A percentile compares a stretch with the other conserved stretches of the same genome.
These are phyloP conservation scores for Puntigrus tetrazona DNA, from an alignment of 2,113 vertebrate genomes.

Conservation along the genomic window DNA sequence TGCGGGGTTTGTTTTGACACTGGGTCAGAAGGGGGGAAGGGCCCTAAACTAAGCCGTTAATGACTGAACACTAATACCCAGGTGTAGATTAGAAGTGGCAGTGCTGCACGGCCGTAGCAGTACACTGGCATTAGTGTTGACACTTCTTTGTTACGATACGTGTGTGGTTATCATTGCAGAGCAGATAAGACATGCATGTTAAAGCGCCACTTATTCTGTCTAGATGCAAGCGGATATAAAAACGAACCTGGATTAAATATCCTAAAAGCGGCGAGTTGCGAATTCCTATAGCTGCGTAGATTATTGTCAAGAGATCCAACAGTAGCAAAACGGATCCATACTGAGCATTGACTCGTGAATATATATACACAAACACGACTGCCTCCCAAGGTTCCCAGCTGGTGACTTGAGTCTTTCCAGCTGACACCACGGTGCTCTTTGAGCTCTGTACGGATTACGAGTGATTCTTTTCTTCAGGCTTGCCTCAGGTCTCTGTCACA, in stretches of 20 bases:
- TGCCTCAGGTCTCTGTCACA: slow-evolving; percentile 51
- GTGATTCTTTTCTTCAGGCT: slow-evolving; percentile 62
- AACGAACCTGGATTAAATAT: neutral
- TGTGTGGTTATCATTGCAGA: neutral
- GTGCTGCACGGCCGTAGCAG: neutral
- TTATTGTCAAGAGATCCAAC: slow-evolving; percentile 14
- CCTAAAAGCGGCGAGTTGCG: neutral
- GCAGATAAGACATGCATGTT: neutral
- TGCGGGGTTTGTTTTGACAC: slow-evolving; percentile 10
- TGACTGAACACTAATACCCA: slow-evolving; percentile 30
- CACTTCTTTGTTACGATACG: neutral
- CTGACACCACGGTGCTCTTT: slow-evolving; percentile 29
- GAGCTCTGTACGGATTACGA: slow-evolving; percentile 68
- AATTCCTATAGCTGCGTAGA: neutral
- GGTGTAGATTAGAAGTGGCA: slow-evolving; percentile 30
- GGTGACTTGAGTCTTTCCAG: slow-evolving; percentile 11
- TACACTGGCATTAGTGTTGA: neutral
- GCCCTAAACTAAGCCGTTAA: slow-evolving; percentile 36
- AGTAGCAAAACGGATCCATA: neutral
- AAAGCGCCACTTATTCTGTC: neutral
- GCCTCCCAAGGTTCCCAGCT: slow-evolving; percentile 40
- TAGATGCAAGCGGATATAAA: neutral
- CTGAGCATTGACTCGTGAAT: slow-evolving; percentile 21
- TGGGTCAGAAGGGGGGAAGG: slow-evolving; percentile 38
- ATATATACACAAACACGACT: slow-evolving; percentile 14